A percentile compares a stretch with the other conserved stretches of the same genome.
Evolutionary conservation across 2,797 vertebrate species (phyloP).

Genomic region (Microcaecilia unicolor): DNA sequence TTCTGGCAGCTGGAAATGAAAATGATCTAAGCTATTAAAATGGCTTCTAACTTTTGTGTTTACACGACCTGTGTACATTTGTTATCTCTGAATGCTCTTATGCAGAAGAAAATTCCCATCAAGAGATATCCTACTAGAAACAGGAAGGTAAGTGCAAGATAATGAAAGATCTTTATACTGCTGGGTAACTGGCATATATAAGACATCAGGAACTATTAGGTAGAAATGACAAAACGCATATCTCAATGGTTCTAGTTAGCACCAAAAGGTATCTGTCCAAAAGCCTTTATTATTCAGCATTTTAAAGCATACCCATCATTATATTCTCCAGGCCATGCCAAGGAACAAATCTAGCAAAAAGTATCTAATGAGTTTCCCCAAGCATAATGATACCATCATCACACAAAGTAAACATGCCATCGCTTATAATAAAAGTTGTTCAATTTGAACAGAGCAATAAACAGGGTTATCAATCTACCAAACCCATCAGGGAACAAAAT

Average conservation of each 20-base stretch:
- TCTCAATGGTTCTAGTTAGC: slow-evolving; percentile 16
- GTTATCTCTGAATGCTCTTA: background rate
- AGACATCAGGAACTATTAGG: slow-evolving; percentile 24
- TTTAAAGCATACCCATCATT: slow-evolving; percentile 42
- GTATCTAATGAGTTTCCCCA: slow-evolving; percentile 49
- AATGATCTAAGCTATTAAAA: no score
- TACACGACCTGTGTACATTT: no score
- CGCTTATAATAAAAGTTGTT: slow-evolving; percentile 36
- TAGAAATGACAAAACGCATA: slow-evolving; percentile 20
- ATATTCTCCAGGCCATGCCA: slow-evolving; percentile 36
- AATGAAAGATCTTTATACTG: slow-evolving; percentile 11
- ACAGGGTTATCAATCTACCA: no score
- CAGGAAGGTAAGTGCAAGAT: no score
- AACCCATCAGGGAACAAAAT: no score
- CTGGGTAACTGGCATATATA: slow-evolving; percentile 19
- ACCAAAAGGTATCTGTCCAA: slow-evolving; percentile 24
- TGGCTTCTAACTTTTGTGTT: no score
- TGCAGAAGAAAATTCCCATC: background rate
- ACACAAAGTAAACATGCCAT: slow-evolving; percentile 46
- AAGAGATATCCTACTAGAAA: slow-evolving; percentile 7
- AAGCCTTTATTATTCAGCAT: slow-evolving; percentile 25
- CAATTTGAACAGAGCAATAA: slow-evolving; percentile 26
- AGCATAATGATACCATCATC: slow-evolving; percentile 41
- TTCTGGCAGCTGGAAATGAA: no score
- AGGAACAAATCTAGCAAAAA: slow-evolving; percentile 38